Conservation (phyloP, 2,797 vertebrate genomes). For the Spizella passerina region DNA sequence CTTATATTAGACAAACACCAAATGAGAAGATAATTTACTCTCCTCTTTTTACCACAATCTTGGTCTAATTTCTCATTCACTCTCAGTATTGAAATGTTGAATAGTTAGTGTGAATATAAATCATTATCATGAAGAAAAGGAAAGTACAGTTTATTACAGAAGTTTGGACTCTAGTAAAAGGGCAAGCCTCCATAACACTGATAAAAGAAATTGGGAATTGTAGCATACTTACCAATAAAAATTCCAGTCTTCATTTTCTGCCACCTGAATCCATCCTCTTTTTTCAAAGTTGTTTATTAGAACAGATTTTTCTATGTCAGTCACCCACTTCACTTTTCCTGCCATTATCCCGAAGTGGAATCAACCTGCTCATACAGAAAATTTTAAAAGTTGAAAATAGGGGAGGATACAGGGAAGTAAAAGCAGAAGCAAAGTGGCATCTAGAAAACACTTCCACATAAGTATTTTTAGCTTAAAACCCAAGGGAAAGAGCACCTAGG, state of each 20-base stretch:
- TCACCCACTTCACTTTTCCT: conserved; percentile 97
- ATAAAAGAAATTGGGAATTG: neutral
- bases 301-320: conserved; percentile 97
- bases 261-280: conserved; percentile 92
- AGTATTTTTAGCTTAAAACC: neutral
- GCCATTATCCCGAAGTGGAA: conserved; percentile 81
- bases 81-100: neutral
- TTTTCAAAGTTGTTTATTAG: conserved; percentile 99
- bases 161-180: neutral
- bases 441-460: neutral
- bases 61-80: neutral
- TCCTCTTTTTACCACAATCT: neutral
- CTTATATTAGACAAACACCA: neutral
- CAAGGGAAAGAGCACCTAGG: neutral
- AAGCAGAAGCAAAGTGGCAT: neutral
- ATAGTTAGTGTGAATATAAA: neutral
- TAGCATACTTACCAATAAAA: conserved; percentile 89
- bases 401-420: neutral
- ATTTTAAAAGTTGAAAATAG: neutral
- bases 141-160: neutral
- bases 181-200: neutral
- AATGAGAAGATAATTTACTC: neutral
- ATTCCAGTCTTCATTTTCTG: conserved; percentile 96
- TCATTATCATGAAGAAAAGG: neutral
- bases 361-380: neutral